phyloP scores from a whole-genome alignment of 2,888 invertebrate species.

The Tiliacea aurago region DNA sequence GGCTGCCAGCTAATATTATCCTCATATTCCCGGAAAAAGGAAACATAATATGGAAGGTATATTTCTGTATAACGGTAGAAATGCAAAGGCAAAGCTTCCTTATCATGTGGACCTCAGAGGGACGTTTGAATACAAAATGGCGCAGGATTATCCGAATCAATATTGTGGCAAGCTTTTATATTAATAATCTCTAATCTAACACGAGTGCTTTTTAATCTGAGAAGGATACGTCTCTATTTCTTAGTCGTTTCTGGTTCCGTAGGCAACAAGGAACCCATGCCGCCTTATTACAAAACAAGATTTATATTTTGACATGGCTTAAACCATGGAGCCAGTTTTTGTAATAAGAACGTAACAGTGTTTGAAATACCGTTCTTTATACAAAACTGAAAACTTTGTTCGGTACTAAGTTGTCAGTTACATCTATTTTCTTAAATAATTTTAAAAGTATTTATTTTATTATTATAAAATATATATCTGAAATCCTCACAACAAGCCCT shows the following conservation, averaged over 20 bases:
- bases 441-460: no score
- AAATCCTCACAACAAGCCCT: no score
- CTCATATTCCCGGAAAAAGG: slow-evolving; percentile 26
- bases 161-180: slow-evolving; percentile 27
- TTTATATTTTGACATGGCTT: no score
- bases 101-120: slow-evolving; percentile 12
- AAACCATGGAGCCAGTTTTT: no score
- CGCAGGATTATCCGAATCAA: slow-evolving; percentile 34
- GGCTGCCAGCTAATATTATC: slow-evolving; percentile 17
- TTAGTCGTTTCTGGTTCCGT: slow-evolving; percentile 1
- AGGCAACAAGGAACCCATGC: no score
- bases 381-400: no score
- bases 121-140: slow-evolving; percentile 29
- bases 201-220: not conserved
- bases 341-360: no score
- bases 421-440: no score
- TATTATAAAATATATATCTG: no score
- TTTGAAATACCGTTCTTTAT: no score
- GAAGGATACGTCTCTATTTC: not conserved
- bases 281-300: no score
- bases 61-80: slow-evolving; percentile 15
- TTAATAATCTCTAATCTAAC: slow-evolving; percentile 28
- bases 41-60: slow-evolving; percentile 27
- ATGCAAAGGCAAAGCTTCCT: slow-evolving; percentile 24
- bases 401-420: no score